Conservation (phyloP, 2,888 invertebrate species). For the Galeruca laticollis region DNA sequence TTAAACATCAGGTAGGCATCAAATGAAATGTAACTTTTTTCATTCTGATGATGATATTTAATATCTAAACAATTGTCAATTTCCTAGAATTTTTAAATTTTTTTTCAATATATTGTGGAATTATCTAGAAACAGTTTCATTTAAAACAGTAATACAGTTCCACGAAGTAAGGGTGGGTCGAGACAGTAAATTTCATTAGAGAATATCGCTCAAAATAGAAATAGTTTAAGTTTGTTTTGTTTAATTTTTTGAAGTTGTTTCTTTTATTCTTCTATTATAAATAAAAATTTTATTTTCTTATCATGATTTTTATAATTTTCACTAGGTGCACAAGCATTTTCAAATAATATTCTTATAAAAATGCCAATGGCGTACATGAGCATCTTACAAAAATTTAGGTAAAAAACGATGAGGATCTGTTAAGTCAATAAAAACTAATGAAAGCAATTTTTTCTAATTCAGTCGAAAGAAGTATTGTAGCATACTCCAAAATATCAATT, state of each 20-base stretch:
- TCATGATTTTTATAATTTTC: too few relatives aligned
- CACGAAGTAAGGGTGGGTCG: too few relatives aligned
- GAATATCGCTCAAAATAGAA: background rate
- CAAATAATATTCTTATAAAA: background rate
- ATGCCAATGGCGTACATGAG: background rate
- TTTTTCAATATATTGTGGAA: too few relatives aligned
- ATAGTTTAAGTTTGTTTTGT: background rate
- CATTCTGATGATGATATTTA: too few relatives aligned
- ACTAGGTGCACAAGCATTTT: background rate
- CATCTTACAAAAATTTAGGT: background rate
- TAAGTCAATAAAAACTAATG: background rate
- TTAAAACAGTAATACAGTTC: too few relatives aligned
- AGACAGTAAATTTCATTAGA: background rate
- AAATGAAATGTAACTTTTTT: too few relatives aligned
- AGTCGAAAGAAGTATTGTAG: background rate
- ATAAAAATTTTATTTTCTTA: too few relatives aligned
- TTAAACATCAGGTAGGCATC: too few relatives aligned
- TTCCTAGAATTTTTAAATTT: too few relatives aligned
- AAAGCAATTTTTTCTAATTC: background rate
- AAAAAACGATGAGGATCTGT: background rate
- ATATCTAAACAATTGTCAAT: too few relatives aligned
- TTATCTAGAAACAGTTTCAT: too few relatives aligned
- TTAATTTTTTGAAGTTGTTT: background rate
- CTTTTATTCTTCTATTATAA: background rate
- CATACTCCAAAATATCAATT: background rate